Evolutionary conservation across 2,113 vertebrate species (phyloP).

Genomic region (Chaetodon auriga): DNA sequence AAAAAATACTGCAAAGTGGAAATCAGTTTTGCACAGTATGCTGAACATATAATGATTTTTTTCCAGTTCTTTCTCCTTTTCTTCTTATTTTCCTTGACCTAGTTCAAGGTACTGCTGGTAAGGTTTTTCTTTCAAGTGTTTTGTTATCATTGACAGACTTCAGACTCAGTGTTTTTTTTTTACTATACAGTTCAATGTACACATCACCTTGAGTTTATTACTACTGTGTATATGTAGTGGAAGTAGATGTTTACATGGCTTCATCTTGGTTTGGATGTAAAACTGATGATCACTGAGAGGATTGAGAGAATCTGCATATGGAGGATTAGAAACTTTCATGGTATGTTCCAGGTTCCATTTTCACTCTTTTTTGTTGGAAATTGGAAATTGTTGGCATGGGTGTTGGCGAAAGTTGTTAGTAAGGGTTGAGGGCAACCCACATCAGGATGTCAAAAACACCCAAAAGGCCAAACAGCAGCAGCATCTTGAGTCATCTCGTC

Average conservation of each 20-base stretch:
- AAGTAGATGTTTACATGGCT: no score
- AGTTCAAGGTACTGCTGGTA: not conserved
- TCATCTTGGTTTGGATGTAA: no score
- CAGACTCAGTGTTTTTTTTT: not conserved
- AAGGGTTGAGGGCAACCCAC: no score
- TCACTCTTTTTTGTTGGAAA: no score
- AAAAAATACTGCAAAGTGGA: constrained; percentile 24
- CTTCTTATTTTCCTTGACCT: not conserved
- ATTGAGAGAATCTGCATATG: no score
- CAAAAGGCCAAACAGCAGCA: not conserved
- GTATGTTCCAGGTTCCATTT: no score
- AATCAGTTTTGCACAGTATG: constrained; percentile 18
- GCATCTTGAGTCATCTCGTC: not conserved
- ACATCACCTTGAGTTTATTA: not conserved
- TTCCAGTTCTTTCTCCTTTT: not conserved
- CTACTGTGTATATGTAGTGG: not conserved
- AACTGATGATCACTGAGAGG: no score
- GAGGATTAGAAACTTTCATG: no score
- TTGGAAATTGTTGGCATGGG: no score
- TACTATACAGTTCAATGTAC: not conserved
- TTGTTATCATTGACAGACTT: not conserved
- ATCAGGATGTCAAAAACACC: no score
- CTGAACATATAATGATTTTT: not conserved
- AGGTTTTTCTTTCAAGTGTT: not conserved
- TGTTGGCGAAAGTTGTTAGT: no score